Base-by-base conservation (phyloP, 2,888 invertebrate species). In the Drymonia ruficornis region DNA sequence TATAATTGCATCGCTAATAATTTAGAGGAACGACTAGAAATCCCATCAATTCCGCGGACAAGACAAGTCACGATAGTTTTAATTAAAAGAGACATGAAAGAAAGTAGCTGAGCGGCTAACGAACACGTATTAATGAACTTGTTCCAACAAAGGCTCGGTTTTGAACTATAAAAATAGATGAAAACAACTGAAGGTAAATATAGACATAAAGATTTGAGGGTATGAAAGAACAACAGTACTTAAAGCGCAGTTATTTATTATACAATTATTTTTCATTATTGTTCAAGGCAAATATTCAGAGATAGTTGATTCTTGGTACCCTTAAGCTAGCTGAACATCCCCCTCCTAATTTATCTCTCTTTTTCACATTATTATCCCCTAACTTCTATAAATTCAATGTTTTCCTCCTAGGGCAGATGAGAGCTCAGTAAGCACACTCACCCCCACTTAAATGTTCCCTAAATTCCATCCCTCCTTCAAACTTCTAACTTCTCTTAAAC, bases 51-150 rank as follows among this genome's bases (percentile, higher is more conserved):
- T 42, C 52, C 31, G 13, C 36, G 15, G 16, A 40, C 31, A 47
- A 28, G 48, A 31, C 46, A 46, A 52, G 31, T 29, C 15, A 48
- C 34, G 31, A 47, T 48, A 48, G 42, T 38, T 48, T 47, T 47
- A 42, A 47, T 40, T 47, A 47, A 47, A 38, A 38, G 18, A 47
- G 31, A 34, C 47, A 47, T 47, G 47, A 47, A 47, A 47, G 47
- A 47, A 47, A 47, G 47, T 47, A 18, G 34, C 47, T 47, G 31
- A 12, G 34, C 16, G 16, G 11, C 31, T 34, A 34, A 47, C 47
- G 31, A 47, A 34, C 34, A 18, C 18, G n/a, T 47, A 47, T 47
- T 47, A 47, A 34, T 47, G 34, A 47, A 47, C 34, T 34, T 47
- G 47, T 18, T 47, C 15, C 45, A 45, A 45, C 28, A 45, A 45